These are phyloP conservation scores for Brachystomella parvula DNA, from an alignment of 1,140 invertebrate species.

Conservation along the genomic window DNA sequence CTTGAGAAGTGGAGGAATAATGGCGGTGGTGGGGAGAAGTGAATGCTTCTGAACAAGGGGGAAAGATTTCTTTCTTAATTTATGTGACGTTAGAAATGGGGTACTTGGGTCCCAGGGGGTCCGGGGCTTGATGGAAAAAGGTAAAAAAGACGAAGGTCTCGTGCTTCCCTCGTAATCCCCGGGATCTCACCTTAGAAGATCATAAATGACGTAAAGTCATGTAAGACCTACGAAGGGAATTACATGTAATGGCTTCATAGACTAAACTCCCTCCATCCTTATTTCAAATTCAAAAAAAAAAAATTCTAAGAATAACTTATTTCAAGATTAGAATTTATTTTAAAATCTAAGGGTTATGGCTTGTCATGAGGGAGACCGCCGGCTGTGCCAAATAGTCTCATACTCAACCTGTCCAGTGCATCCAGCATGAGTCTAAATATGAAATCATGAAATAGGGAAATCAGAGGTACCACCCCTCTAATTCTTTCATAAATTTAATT, in stretches of 20 bases:
- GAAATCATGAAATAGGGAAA: no score
- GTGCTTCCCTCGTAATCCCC: background rate
- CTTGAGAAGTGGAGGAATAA: background rate
- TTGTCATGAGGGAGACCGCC: conserved; percentile 12
- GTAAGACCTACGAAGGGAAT: conserved; percentile 20
- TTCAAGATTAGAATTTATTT: background rate
- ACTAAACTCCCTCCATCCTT: background rate
- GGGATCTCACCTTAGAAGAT: conserved; percentile 11
- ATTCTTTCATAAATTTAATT: no score
- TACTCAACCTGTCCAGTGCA: background rate
- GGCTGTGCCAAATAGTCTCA: background rate
- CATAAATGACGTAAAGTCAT: conserved; percentile 9
- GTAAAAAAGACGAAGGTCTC: background rate
- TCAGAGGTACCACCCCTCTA: no score
- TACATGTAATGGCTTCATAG: conserved; percentile 36
- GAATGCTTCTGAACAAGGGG: conserved; percentile 23
- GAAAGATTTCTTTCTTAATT: conserved; percentile 28
- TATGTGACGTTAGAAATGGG: conserved; percentile 36
- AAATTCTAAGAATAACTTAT: conserved; percentile 7
- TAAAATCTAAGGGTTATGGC: conserved; percentile 7
- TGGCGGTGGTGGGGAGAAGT: background rate
- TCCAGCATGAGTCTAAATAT: no score
- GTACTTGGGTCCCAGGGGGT: conserved; percentile 37
- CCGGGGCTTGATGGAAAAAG: conserved; percentile 5
- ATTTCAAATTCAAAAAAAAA: background rate